Percentiles rank a stretch among this genome's conserved stretches.
Conservation (phyloP, 2,113 vertebrate genomes). For the Melanostigma gelatinosum region DNA sequence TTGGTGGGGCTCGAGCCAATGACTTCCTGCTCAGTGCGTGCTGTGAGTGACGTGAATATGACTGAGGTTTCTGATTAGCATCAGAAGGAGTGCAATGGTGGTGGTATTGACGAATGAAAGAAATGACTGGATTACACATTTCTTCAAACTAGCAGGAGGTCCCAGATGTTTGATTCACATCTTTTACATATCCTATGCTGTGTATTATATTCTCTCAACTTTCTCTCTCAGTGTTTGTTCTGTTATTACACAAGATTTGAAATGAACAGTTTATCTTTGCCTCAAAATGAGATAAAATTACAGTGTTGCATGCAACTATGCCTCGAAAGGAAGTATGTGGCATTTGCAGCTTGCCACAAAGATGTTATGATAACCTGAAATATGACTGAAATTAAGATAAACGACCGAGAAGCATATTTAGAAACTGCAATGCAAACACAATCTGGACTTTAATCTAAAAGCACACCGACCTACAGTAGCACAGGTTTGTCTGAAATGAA, state of each 20-base stretch:
- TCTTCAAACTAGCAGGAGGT: neutral
- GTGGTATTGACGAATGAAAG: neutral
- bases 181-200: neutral
- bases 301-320: neutral
- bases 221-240: neutral
- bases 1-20: constrained; percentile 31
- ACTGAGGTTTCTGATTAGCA: neutral
- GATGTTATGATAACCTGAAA: neutral
- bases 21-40: neutral
- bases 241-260: neutral
- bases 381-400: neutral
- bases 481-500: neutral
- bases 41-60: neutral
- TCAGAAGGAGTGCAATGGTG: neutral
- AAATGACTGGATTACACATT: neutral
- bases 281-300: neutral
- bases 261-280: constrained; percentile 4
- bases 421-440: neutral
- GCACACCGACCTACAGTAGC: neutral
- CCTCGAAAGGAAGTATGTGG: neutral
- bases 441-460: neutral
- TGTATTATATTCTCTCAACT: neutral
- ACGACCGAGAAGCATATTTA: neutral
- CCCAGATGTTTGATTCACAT: neutral
- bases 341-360: constrained; percentile 6